Evolutionary conservation across 2,113 vertebrate species (phyloP), one percentile per base, ranked within the genome.

Genomic region (Ictidomys tridecemlineatus): DNA sequence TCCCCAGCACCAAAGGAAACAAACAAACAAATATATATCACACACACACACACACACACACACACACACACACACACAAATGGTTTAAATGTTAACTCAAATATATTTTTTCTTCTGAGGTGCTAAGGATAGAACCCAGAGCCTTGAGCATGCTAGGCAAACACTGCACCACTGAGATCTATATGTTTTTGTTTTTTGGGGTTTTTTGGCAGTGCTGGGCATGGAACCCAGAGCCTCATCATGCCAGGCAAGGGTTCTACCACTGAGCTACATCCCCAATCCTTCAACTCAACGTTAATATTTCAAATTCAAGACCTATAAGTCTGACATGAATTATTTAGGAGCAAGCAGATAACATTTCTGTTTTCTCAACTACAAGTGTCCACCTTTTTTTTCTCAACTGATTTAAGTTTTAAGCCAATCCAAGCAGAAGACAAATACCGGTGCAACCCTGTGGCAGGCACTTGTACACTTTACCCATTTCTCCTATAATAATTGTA

Each of bases 61-160:
- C 39, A 69, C 42, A 45, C 6, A 45, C 8, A 45, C 45, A 45
- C 45, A 45, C 45, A 45, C 45, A 45, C n/a, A 88, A 69, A 70
- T 12, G 51, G 42, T 83, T 34, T 82, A 95, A 78, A 91, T 58
- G 70, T 10, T 78, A 63, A 78, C 90, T 17, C 77, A 39, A 22
- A n/a, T 91, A n/a, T 91, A 58, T 32, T 37, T 39, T 39, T 56
- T 79, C 56, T 58, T 22, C 56, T 58, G 20, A 8, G 56, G 7
- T 20, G 56, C 17, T 20, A 58, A 58, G 32, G 48, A 53, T 80
- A n/a, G n/a, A 80, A n/a, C 34, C 20, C 5, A 37, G 11, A 24
- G 79, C 13, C 77, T 9, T 4, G 17, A 34, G 56, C 20, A 58
- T 22, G 56, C 56, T 58, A 58, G 20, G 20, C 56, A 58, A 58